Conservation (phyloP, 2,797 vertebrate species). For the Perodicticus potto region DNA sequence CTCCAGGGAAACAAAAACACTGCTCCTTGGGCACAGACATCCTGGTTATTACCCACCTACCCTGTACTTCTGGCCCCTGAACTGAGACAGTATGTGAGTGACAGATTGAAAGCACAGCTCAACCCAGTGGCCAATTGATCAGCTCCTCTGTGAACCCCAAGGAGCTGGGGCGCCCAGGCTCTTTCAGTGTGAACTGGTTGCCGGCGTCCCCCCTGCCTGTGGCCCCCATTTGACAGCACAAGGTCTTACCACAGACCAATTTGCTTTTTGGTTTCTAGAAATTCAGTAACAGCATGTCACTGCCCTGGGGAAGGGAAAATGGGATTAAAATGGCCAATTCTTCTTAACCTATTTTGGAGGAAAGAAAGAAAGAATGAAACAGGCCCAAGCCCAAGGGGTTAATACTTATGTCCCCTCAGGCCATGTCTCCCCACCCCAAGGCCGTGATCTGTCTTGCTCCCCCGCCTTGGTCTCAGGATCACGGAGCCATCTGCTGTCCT, state of each 20-base stretch:
- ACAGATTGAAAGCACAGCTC: not conserved
- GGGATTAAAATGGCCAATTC: not conserved
- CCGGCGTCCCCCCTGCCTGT: not conserved
- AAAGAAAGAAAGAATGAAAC: not conserved
- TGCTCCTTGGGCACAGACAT: not conserved
- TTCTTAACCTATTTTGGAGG: not conserved
- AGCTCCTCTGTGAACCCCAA: not conserved
- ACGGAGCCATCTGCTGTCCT: not conserved
- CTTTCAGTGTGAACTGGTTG: not conserved
- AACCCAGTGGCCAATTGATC: fast-evolving
- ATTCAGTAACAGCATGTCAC: not conserved
- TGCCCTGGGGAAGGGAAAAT: not conserved
- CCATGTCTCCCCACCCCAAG: fast-evolving
- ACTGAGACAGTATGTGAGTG: not conserved
- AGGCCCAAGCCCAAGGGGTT: not conserved
- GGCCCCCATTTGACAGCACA: not conserved
- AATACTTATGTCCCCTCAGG: not conserved
- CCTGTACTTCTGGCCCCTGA: not conserved
- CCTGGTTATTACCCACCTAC: not conserved
- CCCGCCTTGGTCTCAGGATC: fast-evolving
- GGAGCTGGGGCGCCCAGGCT: not conserved
- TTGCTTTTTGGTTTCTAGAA: not conserved
- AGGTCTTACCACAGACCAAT: not conserved
- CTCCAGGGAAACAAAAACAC: not conserved
- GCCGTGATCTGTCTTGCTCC: not conserved